Conservation (phyloP, 1,140 invertebrate species). For the Acromyrmex charruanus region DNA sequence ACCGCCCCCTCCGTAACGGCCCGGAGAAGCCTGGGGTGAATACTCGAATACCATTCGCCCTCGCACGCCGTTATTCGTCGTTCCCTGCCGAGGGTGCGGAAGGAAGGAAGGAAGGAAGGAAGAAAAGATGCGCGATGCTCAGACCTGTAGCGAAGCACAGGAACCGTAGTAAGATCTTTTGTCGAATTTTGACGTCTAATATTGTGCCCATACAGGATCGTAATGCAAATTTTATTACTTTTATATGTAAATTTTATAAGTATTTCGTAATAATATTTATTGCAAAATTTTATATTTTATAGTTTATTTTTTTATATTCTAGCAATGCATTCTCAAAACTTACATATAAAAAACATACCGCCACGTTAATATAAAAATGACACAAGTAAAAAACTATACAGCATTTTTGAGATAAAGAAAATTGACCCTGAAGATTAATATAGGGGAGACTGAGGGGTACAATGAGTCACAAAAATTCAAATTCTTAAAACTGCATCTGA, state of each 20-base stretch:
- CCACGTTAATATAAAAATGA: too few species aligned
- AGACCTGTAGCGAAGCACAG: slow-evolving; percentile 1
- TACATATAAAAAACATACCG: too few species aligned
- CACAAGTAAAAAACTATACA: too few species aligned
- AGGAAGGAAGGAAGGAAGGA: slow-evolving; percentile 41
- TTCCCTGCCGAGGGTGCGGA: slow-evolving; percentile 48
- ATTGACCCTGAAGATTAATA: too few species aligned
- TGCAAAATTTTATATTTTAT: not conserved
- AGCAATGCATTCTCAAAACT: not conserved
- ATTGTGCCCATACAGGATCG: not conserved
- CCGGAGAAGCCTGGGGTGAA: slow-evolving; percentile 59
- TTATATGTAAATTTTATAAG: too few species aligned
- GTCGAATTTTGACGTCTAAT: not conserved
- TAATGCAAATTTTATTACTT: not conserved
- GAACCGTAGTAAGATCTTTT: not conserved
- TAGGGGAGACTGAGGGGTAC: too few species aligned
- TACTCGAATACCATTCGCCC: slow-evolving; percentile 68
- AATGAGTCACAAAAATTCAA: too few species aligned
- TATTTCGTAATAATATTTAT: not conserved
- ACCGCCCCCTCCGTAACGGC: slow-evolving; percentile 58
- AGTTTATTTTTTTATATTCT: not conserved
- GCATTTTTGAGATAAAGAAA: too few species aligned
- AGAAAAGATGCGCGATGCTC: slow-evolving; percentile 40
- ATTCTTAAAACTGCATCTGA: too few species aligned
- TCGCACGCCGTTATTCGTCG: slow-evolving; percentile 54